Conservation (phyloP, 2,888 invertebrate genomes). For the Dryobotodes eremita region DNA sequence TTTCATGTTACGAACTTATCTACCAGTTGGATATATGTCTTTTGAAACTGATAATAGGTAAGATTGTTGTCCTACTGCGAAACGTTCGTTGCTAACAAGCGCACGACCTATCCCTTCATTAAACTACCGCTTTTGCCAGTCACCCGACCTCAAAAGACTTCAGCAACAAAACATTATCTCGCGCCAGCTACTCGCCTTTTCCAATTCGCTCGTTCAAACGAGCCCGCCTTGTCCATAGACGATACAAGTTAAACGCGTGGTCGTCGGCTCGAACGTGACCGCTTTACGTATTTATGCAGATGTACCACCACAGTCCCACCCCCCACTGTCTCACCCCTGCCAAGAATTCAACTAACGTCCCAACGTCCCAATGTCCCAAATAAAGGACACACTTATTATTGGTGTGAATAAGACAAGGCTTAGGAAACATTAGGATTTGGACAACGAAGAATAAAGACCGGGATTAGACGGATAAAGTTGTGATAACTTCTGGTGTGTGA, state of each 20-base stretch:
- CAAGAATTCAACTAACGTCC: conserved; percentile 85
- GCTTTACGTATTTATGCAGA: conserved; percentile 89
- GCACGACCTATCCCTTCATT: not conserved
- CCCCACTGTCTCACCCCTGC: conserved; percentile 64
- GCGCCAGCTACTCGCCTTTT: conserved; percentile 39
- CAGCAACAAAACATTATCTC: not conserved
- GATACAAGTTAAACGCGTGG: conserved; percentile 84
- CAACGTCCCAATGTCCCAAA: conserved; percentile 75
- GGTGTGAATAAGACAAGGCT: conserved; percentile 74
- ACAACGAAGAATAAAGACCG: conserved; percentile 77
- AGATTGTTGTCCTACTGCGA: too few relatives aligned
- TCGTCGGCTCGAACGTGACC: conserved; percentile 84
- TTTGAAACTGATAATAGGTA: not conserved
- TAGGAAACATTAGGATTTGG: conserved; percentile 76
- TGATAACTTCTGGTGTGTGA: conserved; percentile 58
- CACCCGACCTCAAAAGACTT: not conserved
- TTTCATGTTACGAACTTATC: not conserved
- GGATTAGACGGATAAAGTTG: conserved; percentile 63
- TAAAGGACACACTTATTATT: conserved; percentile 80
- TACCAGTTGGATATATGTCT: not conserved
- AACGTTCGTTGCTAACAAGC: not conserved
- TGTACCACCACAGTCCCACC: conserved; percentile 69
- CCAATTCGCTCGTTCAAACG: conserved; percentile 65
- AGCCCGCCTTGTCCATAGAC: conserved; percentile 72
- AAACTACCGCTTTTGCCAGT: not conserved